A percentile compares a stretch with the other conserved stretches of the same genome.
These are phyloP conservation scores for Rhagoletis zephyria DNA, from an alignment of 1,140 invertebrate species.

Conservation along the genomic window DNA sequence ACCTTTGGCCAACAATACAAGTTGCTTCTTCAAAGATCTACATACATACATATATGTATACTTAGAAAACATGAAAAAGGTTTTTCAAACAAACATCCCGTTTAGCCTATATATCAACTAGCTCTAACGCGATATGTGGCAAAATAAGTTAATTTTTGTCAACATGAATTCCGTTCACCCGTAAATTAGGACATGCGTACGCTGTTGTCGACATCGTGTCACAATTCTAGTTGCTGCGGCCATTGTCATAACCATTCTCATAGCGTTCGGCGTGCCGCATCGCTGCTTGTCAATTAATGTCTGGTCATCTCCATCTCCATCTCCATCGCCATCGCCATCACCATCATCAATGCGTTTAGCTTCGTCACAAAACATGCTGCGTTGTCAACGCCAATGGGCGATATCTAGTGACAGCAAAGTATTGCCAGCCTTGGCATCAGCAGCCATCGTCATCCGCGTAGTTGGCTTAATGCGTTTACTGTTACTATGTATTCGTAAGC, in stretches of 20 bases:
- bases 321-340: background rate
- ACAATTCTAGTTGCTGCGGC: background rate
- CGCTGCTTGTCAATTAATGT: constrained; percentile 50
- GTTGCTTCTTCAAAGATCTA: no score
- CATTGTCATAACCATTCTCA: background rate
- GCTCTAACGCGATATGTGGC: no score
- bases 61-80: no score
- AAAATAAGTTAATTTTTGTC: no score
- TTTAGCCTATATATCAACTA: no score
- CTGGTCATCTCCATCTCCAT: background rate
- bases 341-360: background rate
- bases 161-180: background rate
- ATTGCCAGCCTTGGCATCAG: background rate
- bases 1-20: no score
- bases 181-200: background rate
- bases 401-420: background rate
- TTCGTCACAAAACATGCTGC: background rate
- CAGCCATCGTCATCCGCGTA: background rate
- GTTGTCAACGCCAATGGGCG: background rate
- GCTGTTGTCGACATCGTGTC: background rate
- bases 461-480: background rate
- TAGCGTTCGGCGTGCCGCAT: background rate
- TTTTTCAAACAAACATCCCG: no score
- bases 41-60: no score
- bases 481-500: background rate